Evolutionary conservation across 2,113 vertebrate species (phyloP).

Genomic region (Phalacrocorax brasilianus): DNA sequence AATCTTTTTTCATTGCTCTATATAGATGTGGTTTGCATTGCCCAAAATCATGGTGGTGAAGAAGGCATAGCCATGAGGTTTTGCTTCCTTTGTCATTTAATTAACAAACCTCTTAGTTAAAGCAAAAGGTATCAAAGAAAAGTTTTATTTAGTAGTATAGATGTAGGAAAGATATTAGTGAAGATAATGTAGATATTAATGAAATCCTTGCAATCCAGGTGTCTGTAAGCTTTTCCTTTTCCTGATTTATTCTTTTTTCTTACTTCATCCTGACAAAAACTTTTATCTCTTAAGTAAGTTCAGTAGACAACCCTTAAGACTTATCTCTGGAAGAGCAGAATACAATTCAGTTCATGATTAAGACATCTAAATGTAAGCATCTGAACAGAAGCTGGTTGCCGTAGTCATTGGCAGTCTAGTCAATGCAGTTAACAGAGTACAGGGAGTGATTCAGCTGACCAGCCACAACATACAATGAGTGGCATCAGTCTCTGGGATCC

Average conservation of each 20-base stretch:
- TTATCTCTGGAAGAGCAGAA: background rate
- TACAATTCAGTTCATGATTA: background rate
- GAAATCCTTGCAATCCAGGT: background rate
- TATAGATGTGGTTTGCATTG: background rate
- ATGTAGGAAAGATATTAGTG: background rate
- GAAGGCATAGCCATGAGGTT: background rate
- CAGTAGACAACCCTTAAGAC: background rate
- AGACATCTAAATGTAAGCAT: background rate
- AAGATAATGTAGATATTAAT: background rate
- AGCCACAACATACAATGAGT: background rate
- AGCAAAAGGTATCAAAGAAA: background rate
- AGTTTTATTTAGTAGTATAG: background rate
- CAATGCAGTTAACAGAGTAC: background rate
- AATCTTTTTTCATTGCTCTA: background rate
- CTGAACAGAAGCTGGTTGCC: background rate
- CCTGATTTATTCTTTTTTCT: background rate
- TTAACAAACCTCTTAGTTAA: background rate
- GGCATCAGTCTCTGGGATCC: background rate
- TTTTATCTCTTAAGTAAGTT: background rate
- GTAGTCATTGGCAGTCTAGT: background rate
- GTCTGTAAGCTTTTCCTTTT: background rate
- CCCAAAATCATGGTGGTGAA: background rate
- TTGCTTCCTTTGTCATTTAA: background rate
- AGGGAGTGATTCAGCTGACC: background rate
- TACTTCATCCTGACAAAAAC: background rate